Percentiles rank a stretch among this genome's conserved stretches.
These are phyloP conservation scores for Actinia equina DNA, from an alignment of 64 coral and sea anemone species.

Conservation along the genomic window DNA sequence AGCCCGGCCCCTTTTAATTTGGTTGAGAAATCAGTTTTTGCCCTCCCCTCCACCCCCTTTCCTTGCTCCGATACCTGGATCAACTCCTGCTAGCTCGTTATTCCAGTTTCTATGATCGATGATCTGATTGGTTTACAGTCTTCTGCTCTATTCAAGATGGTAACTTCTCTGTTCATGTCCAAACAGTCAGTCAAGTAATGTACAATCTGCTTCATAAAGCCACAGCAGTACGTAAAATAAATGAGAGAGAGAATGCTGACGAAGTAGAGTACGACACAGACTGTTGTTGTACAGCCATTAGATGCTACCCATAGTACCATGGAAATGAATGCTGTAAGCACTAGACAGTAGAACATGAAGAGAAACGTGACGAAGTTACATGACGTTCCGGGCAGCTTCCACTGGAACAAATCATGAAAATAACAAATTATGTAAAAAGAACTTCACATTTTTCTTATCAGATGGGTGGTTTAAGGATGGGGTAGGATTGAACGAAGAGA, in stretches of 20 bases:
- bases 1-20: too few species aligned
- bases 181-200: constrained; percentile 25
- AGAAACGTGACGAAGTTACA: constrained; percentile 30
- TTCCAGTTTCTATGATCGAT: background rate
- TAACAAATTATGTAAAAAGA: background rate
- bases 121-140: background rate
- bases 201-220: constrained; percentile 20
- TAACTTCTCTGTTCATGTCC: constrained; percentile 22
- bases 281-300: constrained; percentile 14
- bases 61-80: too few species aligned
- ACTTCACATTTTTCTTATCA: background rate
- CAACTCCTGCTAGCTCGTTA: background rate
- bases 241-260: constrained; percentile 16
- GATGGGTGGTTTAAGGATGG: too few species aligned
- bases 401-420: constrained; percentile 6
- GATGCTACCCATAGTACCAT: constrained; percentile 41
- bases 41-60: too few species aligned
- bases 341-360: constrained; percentile 33
- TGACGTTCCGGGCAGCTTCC: constrained; percentile 24
- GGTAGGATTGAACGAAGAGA: too few species aligned
- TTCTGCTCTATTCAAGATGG: constrained; percentile 23
- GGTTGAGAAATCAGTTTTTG: too few species aligned
- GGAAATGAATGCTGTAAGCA: constrained; percentile 18
- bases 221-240: constrained; percentile 47
- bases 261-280: constrained; percentile 51